Base-by-base conservation (phyloP, 2,113 vertebrate genomes). In the Syngnathoides biaculeatus region DNA sequence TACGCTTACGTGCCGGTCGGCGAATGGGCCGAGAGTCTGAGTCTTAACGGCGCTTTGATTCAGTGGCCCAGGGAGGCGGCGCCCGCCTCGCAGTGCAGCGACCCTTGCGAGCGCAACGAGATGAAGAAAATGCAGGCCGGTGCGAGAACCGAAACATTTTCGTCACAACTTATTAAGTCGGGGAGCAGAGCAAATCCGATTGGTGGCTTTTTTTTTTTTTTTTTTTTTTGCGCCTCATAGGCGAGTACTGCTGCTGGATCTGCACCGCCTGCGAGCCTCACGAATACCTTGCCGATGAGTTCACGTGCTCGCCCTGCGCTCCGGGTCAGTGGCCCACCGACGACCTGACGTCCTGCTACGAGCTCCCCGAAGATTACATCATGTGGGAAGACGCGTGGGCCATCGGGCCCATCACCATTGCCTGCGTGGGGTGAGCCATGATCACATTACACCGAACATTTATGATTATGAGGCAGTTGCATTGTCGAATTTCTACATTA, bases 121-220 rank as follows among this genome's bases (percentile, higher is more conserved):
- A 98, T 98, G 97, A 99, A 99, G 91, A 99, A 96, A 75, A 99
- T 98, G 95, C 97, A 98, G 64, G 97, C 96, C 35, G 97, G 97
- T 90, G 79, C 48, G 84, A 72, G 47, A 61, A n/a, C n/a, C 57
- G 67, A 72, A 72, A 58, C 61, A 20, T 24, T 62, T 68, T 68
- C 5, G 3, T 63, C 65, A 42, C 38, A 30, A 20, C 55, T 24
- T 55, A 55, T 11, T 22, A 24, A 24, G 19, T 13, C 26, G 15
- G 35, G 40, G 65, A 66, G 35, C 35, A 47, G 47, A 43, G 27
- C 38, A 64, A 64, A 56, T 69, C 50, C 64, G 65, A 65, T 75
- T 58, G 59, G 67, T 40, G 65, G 68, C n/a, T 19, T 71, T 72
- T 55, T 39, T 42, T 73, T 42, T 42, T 40, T 40, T 50, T n/a